Conservation (phyloP, 2,888 invertebrate species). For the Mythimna vitellina region DNA sequence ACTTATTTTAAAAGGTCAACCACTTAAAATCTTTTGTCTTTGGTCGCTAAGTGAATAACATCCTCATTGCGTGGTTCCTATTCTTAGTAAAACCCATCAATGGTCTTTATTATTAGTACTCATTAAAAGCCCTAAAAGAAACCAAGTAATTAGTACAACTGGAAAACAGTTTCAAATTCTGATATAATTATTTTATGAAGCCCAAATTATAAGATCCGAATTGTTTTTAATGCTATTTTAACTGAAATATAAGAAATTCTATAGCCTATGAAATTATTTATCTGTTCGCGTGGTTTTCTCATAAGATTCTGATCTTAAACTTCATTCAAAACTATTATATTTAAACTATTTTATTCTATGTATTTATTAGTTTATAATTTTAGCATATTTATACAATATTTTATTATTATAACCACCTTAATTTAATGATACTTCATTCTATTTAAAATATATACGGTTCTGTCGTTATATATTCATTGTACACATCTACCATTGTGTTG, state of each 20-base stretch:
- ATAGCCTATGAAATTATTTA: neutral
- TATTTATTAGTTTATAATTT: no score
- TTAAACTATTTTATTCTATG: no score
- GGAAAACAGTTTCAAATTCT: neutral
- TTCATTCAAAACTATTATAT: no score
- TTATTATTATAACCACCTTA: no score
- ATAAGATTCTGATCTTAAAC: neutral
- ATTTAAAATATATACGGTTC: no score
- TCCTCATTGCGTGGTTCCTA: conserved; percentile 9
- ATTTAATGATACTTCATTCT: no score
- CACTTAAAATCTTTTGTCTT: conserved; percentile 31
- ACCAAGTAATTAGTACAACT: neutral
- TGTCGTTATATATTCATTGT: no score
- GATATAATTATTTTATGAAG: neutral
- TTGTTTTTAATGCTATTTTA: no score
- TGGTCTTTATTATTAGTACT: neutral
- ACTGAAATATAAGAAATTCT: no score
- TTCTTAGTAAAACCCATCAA: neutral
- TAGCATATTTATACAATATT: no score
- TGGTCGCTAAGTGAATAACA: conserved; percentile 10
- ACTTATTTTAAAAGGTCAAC: conserved; percentile 42
- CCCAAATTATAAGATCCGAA: neutral
- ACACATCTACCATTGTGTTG: no score
- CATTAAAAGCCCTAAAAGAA: neutral
- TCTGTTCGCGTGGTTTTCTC: neutral